Conservation (phyloP, 2,888 invertebrate species). For the Drosophila anomalata region DNA sequence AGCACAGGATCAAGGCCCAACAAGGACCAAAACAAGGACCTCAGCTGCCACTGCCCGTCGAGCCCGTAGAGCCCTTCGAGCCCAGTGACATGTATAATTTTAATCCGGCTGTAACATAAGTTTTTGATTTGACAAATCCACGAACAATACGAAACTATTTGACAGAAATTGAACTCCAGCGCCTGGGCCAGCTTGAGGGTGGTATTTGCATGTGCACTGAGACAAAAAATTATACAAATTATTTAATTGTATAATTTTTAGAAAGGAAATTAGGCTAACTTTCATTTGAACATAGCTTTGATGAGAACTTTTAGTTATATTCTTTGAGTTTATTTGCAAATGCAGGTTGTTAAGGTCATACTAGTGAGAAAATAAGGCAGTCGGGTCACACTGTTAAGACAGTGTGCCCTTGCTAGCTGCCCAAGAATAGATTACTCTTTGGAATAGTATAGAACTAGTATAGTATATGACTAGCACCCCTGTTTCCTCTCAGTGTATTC, state of each 20-base stretch:
- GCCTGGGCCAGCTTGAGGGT: slow-evolving; percentile 11
- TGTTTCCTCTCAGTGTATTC: slow-evolving; percentile 7
- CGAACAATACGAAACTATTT: slow-evolving; percentile 70
- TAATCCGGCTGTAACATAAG: slow-evolving; percentile 82
- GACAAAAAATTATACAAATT: slow-evolving; percentile 20
- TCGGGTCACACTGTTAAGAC: too few species aligned
- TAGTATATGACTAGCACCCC: too few species aligned
- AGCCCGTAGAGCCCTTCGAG: slow-evolving; percentile 33
- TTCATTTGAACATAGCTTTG: too few species aligned
- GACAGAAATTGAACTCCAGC: slow-evolving; percentile 72
- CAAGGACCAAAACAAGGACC: slow-evolving; percentile 16
- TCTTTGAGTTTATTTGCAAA: too few species aligned
- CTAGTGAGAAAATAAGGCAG: too few species aligned
- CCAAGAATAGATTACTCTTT: too few species aligned
- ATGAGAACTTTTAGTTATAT: too few species aligned
- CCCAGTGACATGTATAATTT: slow-evolving; percentile 80
- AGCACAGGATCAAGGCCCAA: slow-evolving; percentile 22
- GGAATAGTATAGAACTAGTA: too few species aligned
- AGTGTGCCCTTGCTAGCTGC: too few species aligned
- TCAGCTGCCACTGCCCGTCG: slow-evolving; percentile 27
- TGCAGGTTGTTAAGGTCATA: too few species aligned
- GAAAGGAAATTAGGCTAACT: too few species aligned
- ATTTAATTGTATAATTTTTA: too few species aligned
- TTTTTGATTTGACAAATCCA: slow-evolving; percentile 79
- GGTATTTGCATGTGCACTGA: slow-evolving; percentile 64